A percentile compares a stretch with the other conserved stretches of the same genome.
These are phyloP conservation scores for Tachystola acroxantha DNA, from an alignment of 2,888 invertebrate genomes.

Conservation along the genomic window DNA sequence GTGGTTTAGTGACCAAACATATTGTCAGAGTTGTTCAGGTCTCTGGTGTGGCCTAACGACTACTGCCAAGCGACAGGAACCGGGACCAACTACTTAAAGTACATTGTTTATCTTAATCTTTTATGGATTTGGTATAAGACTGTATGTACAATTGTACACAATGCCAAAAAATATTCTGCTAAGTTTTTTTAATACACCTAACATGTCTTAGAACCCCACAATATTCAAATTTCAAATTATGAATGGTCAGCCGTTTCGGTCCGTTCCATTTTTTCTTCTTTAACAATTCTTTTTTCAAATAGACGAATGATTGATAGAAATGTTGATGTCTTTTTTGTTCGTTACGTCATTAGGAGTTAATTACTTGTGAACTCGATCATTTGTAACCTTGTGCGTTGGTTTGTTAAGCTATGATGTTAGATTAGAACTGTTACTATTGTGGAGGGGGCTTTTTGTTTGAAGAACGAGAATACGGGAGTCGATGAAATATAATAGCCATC, in stretches of 20 bases:
- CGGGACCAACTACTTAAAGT: too few species aligned
- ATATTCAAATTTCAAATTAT: conserved; percentile 67
- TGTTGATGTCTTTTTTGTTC: conserved; percentile 67
- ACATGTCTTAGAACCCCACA: conserved; percentile 30
- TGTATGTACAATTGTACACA: too few species aligned
- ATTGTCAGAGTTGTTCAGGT: too few species aligned
- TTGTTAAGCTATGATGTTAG: conserved; percentile 19
- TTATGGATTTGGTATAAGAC: too few species aligned
- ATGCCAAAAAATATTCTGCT: neutral
- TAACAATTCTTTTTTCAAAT: conserved; percentile 49
- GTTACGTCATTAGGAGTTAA: conserved; percentile 68
- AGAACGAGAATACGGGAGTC: too few species aligned
- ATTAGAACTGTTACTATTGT: conserved; percentile 22
- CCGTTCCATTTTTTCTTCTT: conserved; percentile 16
- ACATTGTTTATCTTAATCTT: too few species aligned
- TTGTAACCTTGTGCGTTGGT: conserved; percentile 44
- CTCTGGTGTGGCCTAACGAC: too few species aligned
- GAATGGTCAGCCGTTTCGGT: conserved; percentile 40
- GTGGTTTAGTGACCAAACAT: too few species aligned
- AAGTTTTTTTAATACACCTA: too few species aligned
- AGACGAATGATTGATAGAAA: conserved; percentile 69
- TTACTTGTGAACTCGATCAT: conserved; percentile 69
- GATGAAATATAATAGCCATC: too few species aligned
- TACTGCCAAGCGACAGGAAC: too few species aligned
- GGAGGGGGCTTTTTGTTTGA: conserved; percentile 27